Base-by-base conservation (phyloP, 2,797 vertebrate species). In the Sebastes alutus region DNA sequence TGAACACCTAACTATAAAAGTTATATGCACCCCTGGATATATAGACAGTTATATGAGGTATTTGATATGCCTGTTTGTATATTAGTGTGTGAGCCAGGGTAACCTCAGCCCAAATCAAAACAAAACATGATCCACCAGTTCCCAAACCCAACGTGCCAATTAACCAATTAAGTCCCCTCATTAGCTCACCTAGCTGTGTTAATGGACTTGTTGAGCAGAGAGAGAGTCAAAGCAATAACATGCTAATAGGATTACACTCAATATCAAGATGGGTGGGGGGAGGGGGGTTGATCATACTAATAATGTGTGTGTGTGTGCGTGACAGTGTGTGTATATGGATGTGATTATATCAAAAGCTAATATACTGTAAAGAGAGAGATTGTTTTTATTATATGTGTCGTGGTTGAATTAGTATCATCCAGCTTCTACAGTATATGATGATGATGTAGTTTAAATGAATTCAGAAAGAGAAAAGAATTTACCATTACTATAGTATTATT, bases 171-270 rank as follows among this genome's bases (percentile, higher is more conserved):
- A 33, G 64, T 64, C 16, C 18, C n/a, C 12, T 81, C 38, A 73
- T 88, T 80, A 84, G 74, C 65, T 82, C 71, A 90, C 71, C 52
- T 52, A 62, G 63, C 77, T 38, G 58, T 56, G 64, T 69, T 79
- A 84, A 82, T 81, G 66, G 65, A 64, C 61, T 60, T 78, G 72
- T 76, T 84, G 80, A 78, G 71, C 76, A 82, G 63, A 75, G 68
- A 76, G 64, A 72, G 55, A 82, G 59, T 87, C 70, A 78, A 65
- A 79, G 84, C 83, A 88, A 90, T 88, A 83, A 86, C 77, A 66
- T 49, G 55, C 14, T 85, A 82, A 89, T 83, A 42, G 14, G 68
- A 88, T 88, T 89, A 89, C 64, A 64, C 55, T 29, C 74, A 84
- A 75, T 82, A 76, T 78, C 20, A 77, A 60, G 6, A 63, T 32